Evolutionary conservation across 2,113 vertebrate species (phyloP).

Genomic region (Salminus brasiliensis): DNA sequence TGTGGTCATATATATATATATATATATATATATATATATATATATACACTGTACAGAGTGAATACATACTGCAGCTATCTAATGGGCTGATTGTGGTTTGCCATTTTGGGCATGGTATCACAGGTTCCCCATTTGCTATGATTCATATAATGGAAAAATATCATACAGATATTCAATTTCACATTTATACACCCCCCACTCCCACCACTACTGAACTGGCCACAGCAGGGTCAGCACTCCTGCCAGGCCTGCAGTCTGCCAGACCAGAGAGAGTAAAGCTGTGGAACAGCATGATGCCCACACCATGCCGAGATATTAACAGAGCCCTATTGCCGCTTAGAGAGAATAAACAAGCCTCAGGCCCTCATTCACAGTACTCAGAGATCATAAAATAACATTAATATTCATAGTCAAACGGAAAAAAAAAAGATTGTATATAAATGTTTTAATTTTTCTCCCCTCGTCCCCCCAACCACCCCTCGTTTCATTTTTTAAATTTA

Average conservation of each 20-base stretch:
- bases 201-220: neutral
- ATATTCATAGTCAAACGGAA: conserved; percentile 4
- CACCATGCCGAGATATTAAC: conserved; percentile 1
- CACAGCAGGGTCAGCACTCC: neutral
- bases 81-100: no score
- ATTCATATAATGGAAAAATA: neutral
- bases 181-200: neutral
- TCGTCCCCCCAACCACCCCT: no score
- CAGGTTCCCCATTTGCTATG: no score
- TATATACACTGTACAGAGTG: no score
- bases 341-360: conserved; percentile 6
- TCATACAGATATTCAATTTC: neutral
- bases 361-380: neutral
- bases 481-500: no score
- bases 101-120: no score
- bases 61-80: no score
- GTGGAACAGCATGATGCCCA: neutral
- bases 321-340: neutral
- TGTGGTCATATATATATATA: no score
- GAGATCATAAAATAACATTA: neutral
- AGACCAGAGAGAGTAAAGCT: neutral
- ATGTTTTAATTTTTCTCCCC: neutral
- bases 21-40: no score
- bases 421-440: neutral
- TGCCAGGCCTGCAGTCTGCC: neutral